Base-by-base conservation (phyloP, 2,113 vertebrate species). In the Reinhardtius hippoglossoides region DNA sequence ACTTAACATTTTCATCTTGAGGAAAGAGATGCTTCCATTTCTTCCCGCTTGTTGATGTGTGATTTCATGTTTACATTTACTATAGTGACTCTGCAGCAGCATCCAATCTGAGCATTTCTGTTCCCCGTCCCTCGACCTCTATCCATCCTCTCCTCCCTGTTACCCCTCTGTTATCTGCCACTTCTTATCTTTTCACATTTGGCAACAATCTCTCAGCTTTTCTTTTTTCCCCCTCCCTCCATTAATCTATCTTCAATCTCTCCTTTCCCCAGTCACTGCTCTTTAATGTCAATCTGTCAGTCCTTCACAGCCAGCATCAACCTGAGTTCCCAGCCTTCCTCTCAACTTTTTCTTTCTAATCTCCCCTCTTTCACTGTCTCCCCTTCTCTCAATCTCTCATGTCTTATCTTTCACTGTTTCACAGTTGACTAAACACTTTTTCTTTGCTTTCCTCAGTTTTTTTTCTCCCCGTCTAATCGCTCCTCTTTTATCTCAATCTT, bases 351-450 rank as follows among this genome's bases (percentile, higher is more conserved):
- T 12, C 31, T 60, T 67, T 55, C 23, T 86, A 84, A 85, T 89
- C 85, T 83, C 78, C 52, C n/a, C 31, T 55, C 79, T 71, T 62
- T 18, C 46, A 67, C 24, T 8, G 24, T 71, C 56, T 24, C 67
- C 58, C 73, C 48, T 55, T 37, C 69, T 59, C 68, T 64, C 78
- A 52, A 65, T 82, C 78, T 74, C 78, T 76, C 71, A 60, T 56
- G 71, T 71, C 66, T 91, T 86, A 91, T 92, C 89, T 79, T 81
- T 87, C 68, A 63, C 81, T 65, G 81, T 81, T 88, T 87, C 85
- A 89, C 88, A 90, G 88, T 90, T 79, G 87, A 89, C 89, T 85
- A 81, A 91, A 87, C 87, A 72, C 85, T 67, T 86, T 92, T 82
- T 85, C 76, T 74, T 78, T 18, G 71, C 75, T 74, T 87, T 76